phyloP scores from a whole-genome alignment of 2,797 vertebrate genomes.

The Syndactyla subalaris region DNA sequence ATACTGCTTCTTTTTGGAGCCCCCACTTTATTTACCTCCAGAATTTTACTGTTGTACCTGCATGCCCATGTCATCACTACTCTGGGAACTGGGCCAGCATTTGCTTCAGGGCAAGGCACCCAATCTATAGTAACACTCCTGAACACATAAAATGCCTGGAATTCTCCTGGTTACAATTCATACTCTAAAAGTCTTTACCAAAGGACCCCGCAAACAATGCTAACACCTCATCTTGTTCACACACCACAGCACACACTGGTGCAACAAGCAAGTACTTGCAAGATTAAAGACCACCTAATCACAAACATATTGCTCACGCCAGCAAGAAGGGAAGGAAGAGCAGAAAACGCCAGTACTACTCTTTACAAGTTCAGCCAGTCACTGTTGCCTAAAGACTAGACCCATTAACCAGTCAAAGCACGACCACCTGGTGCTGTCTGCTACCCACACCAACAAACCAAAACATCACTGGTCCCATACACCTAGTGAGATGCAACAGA shows the following conservation, averaged over 20 bases:
- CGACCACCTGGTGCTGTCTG: background rate
- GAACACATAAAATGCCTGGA: background rate
- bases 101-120: background rate
- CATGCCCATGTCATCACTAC: background rate
- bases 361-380: background rate
- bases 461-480: background rate
- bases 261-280: background rate
- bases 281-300: background rate
- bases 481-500: background rate
- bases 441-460: background rate
- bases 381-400: background rate
- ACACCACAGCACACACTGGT: background rate
- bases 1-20: background rate
- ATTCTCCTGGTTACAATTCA: background rate
- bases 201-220: background rate
- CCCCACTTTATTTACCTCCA: background rate
- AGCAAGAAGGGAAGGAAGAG: background rate
- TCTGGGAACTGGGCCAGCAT: background rate
- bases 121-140: background rate
- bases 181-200: background rate
- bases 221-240: background rate
- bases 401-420: background rate
- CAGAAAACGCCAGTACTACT: background rate
- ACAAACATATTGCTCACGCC: background rate
- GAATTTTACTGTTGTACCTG: background rate